These are phyloP conservation scores for Liposcelis brunnea DNA, from an alignment of 2,888 invertebrate species.

Conservation along the genomic window DNA sequence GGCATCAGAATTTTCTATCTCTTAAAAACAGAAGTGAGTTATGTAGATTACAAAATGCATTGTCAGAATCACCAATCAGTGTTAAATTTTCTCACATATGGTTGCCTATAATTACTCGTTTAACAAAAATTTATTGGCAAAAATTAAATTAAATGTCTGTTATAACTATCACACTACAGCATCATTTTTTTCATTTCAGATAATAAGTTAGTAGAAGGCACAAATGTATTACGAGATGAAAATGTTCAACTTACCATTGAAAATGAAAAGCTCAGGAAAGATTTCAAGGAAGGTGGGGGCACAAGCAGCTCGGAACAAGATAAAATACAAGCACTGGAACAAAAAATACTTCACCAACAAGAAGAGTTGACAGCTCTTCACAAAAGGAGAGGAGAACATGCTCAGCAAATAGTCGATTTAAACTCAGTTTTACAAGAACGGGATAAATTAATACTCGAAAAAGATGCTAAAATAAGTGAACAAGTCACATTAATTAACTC, in stretches of 20 bases:
- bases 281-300: conserved; percentile 31
- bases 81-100: too few relatives aligned
- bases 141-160: too few relatives aligned
- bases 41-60: too few relatives aligned
- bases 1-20: too few relatives aligned
- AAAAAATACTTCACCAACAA: conserved; percentile 69
- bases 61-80: too few relatives aligned
- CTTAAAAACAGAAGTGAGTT: too few relatives aligned
- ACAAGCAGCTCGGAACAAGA: conserved; percentile 19
- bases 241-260: conserved; percentile 72
- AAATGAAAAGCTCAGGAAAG: conserved; percentile 56
- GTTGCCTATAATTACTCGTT: too few relatives aligned
- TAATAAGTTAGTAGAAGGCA: conserved; percentile 69
- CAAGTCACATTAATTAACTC: conserved; percentile 7
- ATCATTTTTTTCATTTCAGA: conserved; percentile 45
- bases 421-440: conserved; percentile 72
- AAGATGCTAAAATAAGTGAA: conserved; percentile 31
- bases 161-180: too few relatives aligned
- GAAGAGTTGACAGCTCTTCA: conserved; percentile 87
- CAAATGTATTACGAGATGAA: conserved; percentile 60
- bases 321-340: conserved; percentile 60
- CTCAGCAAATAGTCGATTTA: conserved; percentile 82
- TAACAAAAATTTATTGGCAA: too few relatives aligned
- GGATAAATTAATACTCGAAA: conserved; percentile 53
- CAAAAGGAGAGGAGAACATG: conserved; percentile 75